phyloP scores from a whole-genome alignment of 2,113 vertebrate species.

The Struthio camelus region DNA sequence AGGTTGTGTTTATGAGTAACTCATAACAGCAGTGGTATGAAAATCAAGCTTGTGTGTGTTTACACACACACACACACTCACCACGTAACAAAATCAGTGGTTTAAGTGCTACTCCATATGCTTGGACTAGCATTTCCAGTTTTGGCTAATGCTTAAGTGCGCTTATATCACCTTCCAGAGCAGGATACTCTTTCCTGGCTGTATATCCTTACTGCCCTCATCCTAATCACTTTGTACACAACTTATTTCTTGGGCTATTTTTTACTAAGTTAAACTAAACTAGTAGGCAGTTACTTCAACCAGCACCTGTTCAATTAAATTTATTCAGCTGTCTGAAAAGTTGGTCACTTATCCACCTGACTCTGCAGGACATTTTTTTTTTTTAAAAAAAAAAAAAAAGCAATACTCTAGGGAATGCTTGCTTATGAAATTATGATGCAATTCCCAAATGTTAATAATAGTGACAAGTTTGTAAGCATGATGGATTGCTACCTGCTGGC shows the following conservation, averaged over 20 bases:
- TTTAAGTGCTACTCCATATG: neutral
- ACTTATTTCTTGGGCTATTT: neutral
- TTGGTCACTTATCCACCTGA: accelerated
- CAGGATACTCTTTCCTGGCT: neutral
- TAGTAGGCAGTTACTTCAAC: neutral
- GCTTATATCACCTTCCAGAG: accelerated
- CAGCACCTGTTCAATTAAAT: accelerated
- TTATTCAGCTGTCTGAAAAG: neutral
- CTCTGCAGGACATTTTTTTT: too few species aligned
- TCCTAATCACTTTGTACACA: neutral
- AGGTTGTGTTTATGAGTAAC: neutral
- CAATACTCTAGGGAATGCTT: accelerated
- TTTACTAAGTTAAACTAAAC: neutral
- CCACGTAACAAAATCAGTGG: neutral
- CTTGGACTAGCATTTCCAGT: neutral
- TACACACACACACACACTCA: too few species aligned
- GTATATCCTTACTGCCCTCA: accelerated
- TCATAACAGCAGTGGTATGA: neutral
- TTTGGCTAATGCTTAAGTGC: neutral
- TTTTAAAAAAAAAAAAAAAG: too few species aligned
- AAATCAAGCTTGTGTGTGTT: neutral
- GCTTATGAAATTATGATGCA: neutral
- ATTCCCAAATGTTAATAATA: accelerated
- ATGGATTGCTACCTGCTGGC: neutral
- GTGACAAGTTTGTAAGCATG: neutral